These are phyloP conservation scores for Mormoops blainvillei DNA, from an alignment of 2,113 vertebrate genomes.

Conservation along the genomic window DNA sequence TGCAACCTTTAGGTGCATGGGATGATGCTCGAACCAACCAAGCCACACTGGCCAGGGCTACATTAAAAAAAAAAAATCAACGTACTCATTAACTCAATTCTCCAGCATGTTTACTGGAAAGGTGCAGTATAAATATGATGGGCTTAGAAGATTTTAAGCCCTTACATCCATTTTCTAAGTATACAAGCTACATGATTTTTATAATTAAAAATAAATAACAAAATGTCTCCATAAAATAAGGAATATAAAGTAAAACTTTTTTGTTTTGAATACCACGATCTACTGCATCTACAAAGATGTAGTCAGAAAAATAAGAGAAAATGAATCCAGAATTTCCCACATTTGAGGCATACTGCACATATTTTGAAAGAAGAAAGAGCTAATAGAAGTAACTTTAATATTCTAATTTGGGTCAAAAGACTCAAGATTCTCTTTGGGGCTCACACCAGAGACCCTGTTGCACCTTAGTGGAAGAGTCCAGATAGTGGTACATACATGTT, in stretches of 20 bases:
- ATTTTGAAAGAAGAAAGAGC: slow-evolving; percentile 66
- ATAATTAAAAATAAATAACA: neutral
- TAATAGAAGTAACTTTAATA: slow-evolving; percentile 58
- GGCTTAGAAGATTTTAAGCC: slow-evolving; percentile 40
- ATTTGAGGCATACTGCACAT: slow-evolving; percentile 51
- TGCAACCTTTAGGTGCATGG: too few relatives aligned
- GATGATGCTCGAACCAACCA: too few relatives aligned
- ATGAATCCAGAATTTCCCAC: neutral
- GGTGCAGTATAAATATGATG: slow-evolving; percentile 41
- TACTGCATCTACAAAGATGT: slow-evolving; percentile 45
- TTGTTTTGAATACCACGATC: neutral
- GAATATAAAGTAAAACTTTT: neutral
- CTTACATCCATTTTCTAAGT: slow-evolving; percentile 54
- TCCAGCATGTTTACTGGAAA: slow-evolving; percentile 71
- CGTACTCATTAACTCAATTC: slow-evolving; percentile 67
- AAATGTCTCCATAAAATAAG: neutral
- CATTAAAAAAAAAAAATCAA: neutral
- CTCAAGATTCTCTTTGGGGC: slow-evolving; percentile 52
- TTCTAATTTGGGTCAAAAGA: slow-evolving; percentile 66
- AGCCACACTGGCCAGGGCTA: too few relatives aligned
- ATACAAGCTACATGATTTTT: slow-evolving; percentile 27
- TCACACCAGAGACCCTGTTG: slow-evolving; percentile 59
- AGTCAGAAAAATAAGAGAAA: slow-evolving; percentile 39
- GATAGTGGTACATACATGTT: slow-evolving; percentile 61
- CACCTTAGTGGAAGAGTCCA: slow-evolving; percentile 64